A percentile compares a stretch with the other conserved stretches of the same genome.
Conservation (phyloP, 2,113 vertebrate genomes). For the Mesocricetus auratus region DNA sequence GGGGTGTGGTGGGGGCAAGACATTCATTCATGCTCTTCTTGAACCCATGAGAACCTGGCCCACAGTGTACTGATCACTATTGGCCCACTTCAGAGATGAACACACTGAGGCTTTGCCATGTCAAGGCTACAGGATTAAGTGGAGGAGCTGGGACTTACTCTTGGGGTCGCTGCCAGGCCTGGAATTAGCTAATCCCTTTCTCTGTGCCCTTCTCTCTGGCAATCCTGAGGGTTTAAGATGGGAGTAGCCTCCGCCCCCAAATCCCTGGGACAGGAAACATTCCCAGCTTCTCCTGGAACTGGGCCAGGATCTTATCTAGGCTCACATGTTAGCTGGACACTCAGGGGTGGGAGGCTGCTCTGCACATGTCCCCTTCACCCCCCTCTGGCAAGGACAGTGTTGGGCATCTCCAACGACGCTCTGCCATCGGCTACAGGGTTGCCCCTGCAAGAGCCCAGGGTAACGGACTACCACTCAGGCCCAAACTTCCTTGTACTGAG, state of each 20-base stretch:
- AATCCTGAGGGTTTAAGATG: slow-evolving; percentile 59
- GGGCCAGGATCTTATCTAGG: slow-evolving; percentile 75
- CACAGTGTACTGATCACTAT: neutral
- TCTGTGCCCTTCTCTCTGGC: slow-evolving; percentile 37
- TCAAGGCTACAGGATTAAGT: neutral
- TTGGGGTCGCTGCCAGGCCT: neutral
- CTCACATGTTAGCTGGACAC: slow-evolving; percentile 79
- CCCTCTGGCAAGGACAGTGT: neutral
- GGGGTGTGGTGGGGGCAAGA: neutral
- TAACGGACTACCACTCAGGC: neutral
- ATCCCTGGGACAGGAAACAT: slow-evolving; percentile 66
- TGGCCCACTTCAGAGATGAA: slow-evolving; percentile 28
- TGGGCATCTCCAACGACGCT: neutral
- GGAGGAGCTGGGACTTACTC: neutral
- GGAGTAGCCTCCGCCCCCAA: slow-evolving; percentile 13
- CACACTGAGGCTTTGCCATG: neutral
- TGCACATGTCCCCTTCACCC: neutral
- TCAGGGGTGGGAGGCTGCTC: slow-evolving; percentile 26
- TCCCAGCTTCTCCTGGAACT: slow-evolving; percentile 73
- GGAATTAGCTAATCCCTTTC: slow-evolving; percentile 32
- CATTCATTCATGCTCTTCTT: neutral
- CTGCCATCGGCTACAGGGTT: neutral
- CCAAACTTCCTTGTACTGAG: neutral
- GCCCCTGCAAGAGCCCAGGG: neutral
- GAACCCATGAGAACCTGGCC: neutral